Conservation (phyloP, 1,140 invertebrate genomes). For the Drosophila pallidifrons region DNA sequence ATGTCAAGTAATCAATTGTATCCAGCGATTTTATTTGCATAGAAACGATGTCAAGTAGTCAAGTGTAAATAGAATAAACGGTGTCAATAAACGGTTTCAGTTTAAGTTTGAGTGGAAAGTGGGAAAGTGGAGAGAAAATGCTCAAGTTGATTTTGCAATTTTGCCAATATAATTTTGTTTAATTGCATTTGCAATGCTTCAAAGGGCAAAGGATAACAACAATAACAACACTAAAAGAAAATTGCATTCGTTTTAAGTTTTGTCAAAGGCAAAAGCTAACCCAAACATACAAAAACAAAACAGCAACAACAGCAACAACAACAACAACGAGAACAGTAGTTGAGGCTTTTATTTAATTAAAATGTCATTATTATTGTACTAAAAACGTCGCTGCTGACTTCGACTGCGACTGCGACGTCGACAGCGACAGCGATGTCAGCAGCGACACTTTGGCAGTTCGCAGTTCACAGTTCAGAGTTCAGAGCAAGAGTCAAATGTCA, state of each 20-base stretch:
- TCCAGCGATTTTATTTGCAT: too few relatives aligned
- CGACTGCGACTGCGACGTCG: neutral
- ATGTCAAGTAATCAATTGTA: too few relatives aligned
- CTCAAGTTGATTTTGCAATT: constrained; percentile 9
- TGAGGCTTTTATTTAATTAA: constrained; percentile 58
- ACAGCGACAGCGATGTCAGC: neutral
- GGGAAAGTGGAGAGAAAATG: neutral
- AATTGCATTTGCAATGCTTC: constrained; percentile 18
- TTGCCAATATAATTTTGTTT: constrained; percentile 9
- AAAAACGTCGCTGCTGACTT: constrained; percentile 1
- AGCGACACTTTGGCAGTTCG: constrained; percentile 8
- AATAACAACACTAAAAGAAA: neutral
- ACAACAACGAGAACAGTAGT: constrained; percentile 2
- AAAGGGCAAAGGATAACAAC: constrained; percentile 1
- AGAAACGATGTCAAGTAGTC: too few relatives aligned
- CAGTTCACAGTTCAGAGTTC: constrained; percentile 5
- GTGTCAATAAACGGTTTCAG: neutral
- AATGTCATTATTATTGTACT: constrained; percentile 53
- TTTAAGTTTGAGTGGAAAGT: neutral
- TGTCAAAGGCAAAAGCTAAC: constrained; percentile 18
- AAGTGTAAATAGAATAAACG: neutral
- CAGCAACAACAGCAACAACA: neutral
- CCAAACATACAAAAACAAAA: neutral
- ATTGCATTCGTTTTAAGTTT: neutral
- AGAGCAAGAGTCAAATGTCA: constrained; percentile 30